Conservation (phyloP, 2,797 vertebrate genomes). For the Halcyon chelicuti region DNA sequence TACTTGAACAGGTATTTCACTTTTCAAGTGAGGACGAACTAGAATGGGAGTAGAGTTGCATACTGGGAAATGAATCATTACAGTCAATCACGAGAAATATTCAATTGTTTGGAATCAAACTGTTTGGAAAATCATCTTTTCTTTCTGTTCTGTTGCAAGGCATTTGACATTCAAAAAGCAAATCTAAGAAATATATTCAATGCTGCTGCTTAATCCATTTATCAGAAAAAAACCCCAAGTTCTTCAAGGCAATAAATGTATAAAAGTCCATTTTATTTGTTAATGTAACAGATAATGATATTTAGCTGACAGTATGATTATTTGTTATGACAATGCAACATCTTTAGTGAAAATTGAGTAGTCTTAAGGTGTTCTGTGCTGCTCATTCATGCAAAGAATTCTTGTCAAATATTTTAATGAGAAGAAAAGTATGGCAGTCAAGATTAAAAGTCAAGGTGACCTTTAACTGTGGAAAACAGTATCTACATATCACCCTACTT, state of each 20-base stretch:
- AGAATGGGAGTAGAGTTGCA: background rate
- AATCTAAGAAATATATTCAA: background rate
- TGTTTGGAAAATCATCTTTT: background rate
- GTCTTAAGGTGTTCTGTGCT: slow-evolving; percentile 63
- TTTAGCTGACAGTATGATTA: slow-evolving; percentile 50
- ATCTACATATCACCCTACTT: slow-evolving; percentile 53
- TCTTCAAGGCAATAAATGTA: background rate
- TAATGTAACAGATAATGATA: slow-evolving; percentile 42
- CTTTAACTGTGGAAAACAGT: slow-evolving; percentile 70
- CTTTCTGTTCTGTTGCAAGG: background rate
- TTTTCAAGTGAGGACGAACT: slow-evolving; percentile 1
- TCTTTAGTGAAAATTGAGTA: slow-evolving; percentile 54
- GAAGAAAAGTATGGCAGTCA: slow-evolving; percentile 73
- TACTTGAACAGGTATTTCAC: background rate
- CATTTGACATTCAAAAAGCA: slow-evolving; percentile 7
- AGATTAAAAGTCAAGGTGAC: slow-evolving; percentile 80
- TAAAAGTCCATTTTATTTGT: slow-evolving; percentile 25
- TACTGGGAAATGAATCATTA: slow-evolving; percentile 35
- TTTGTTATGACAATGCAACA: slow-evolving; percentile 48
- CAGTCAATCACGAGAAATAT: background rate
- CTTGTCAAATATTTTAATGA: slow-evolving; percentile 85
- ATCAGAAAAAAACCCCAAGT: background rate
- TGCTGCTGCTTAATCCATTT: background rate
- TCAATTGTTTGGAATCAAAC: slow-evolving; percentile 23
- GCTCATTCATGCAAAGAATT: slow-evolving; percentile 78